phyloP scores from a whole-genome alignment of 2,888 invertebrate genomes.

The Automeris io region DNA sequence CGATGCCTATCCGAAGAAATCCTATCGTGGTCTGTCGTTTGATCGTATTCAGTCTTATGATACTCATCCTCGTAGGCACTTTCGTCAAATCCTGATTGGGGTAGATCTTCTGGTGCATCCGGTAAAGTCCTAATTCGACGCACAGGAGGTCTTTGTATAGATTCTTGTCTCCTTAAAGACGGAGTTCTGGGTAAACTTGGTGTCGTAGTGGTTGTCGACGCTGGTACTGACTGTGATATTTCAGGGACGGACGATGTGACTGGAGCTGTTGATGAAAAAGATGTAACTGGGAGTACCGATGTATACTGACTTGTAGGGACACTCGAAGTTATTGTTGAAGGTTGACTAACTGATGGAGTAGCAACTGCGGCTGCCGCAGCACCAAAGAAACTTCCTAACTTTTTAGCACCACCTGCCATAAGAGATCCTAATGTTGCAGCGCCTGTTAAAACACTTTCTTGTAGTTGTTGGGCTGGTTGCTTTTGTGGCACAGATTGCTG shows the following conservation, averaged over 20 bases:
- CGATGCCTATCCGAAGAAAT: conserved; percentile 64
- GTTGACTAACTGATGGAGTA: conserved; percentile 44
- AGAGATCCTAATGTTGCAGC: conserved; percentile 69
- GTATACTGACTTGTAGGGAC: conserved; percentile 39
- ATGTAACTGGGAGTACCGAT: conserved; percentile 45
- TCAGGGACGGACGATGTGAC: conserved; percentile 63
- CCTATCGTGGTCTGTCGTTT: conserved; percentile 57
- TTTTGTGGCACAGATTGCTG: conserved; percentile 45
- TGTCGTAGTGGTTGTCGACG: conserved; percentile 49
- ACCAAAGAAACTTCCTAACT: conserved; percentile 67
- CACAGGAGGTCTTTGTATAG: conserved; percentile 69
- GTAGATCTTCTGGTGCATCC: conserved; percentile 65
- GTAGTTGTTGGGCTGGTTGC: conserved; percentile 57
- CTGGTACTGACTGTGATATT: conserved; percentile 50
- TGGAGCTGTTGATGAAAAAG: conserved; percentile 50
- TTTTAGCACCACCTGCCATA: conserved; percentile 71
- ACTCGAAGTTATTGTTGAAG: conserved; percentile 30
- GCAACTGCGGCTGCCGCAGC: conserved; percentile 68
- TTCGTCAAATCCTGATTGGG: conserved; percentile 64
- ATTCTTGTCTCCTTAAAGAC: conserved; percentile 66
- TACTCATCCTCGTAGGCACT: conserved; percentile 75
- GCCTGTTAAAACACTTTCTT: conserved; percentile 60
- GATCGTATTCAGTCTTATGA: conserved; percentile 72
- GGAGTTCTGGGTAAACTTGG: conserved; percentile 60
- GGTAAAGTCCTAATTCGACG: conserved; percentile 66